Conservation (phyloP, 2,888 invertebrate genomes). For the Hirtodrosophila trivittata region DNA sequence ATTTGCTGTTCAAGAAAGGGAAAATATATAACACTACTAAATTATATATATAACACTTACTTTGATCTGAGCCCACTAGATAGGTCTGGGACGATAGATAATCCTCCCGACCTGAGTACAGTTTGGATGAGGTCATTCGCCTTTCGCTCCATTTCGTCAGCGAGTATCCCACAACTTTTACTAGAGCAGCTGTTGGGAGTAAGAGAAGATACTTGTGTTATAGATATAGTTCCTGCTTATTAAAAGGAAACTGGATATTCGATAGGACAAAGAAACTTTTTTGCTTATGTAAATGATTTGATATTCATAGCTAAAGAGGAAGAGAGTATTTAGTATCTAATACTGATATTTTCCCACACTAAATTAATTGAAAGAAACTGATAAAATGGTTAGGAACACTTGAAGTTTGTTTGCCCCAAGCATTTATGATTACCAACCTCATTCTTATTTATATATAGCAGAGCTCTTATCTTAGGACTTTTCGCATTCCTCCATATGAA, state of each 20-base stretch:
- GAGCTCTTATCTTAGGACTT: constrained; percentile 45
- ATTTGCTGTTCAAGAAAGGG: constrained; percentile 44
- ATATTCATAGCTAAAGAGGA: too few relatives aligned
- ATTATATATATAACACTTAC: too few relatives aligned
- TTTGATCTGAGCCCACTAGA: constrained; percentile 84
- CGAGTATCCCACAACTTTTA: constrained; percentile 77
- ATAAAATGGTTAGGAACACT: too few relatives aligned
- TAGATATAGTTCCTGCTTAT: too few relatives aligned
- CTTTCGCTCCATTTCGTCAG: constrained; percentile 76
- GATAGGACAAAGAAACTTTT: too few relatives aligned
- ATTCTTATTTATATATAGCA: constrained; percentile 44
- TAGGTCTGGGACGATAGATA: constrained; percentile 84
- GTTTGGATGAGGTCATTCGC: constrained; percentile 50
- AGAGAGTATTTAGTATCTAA: too few relatives aligned
- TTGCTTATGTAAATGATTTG: too few relatives aligned
- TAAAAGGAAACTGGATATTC: too few relatives aligned
- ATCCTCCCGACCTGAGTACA: constrained; percentile 76
- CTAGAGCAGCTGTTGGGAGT: constrained; percentile 58
- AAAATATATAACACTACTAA: constrained; percentile 1
- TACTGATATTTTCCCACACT: too few relatives aligned
- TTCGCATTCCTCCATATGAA: constrained; percentile 45
- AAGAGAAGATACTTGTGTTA: too few relatives aligned
- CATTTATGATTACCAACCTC: constrained; percentile 17
- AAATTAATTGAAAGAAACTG: too few relatives aligned
- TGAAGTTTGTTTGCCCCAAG: not conserved